Percentiles rank a stretch among this genome's conserved stretches.
Evolutionary conservation across 2,797 vertebrate species (phyloP).

Genomic region (Halcyon smyrnensis): DNA sequence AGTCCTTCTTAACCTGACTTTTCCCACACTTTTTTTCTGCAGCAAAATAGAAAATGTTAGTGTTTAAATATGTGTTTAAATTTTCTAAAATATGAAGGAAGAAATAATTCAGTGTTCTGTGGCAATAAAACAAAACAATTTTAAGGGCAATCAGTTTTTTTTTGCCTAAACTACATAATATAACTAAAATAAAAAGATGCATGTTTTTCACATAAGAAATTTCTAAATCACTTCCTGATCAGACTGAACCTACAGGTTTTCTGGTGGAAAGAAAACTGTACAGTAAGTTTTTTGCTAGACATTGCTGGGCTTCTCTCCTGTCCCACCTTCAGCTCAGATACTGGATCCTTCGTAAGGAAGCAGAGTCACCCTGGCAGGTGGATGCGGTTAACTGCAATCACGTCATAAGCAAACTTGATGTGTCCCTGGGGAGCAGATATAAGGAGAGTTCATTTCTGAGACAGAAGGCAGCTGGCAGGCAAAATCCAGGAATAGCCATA

Average conservation of each 20-base stretch:
- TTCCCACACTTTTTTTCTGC: not conserved
- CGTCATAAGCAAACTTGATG: not conserved
- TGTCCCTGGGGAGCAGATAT: not conserved
- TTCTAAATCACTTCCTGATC: not conserved
- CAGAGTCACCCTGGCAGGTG: conserved; percentile 16
- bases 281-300: not conserved
- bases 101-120: not conserved
- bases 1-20: not conserved
- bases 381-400: not conserved
- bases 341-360: not conserved
- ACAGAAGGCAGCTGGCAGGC: conserved; percentile 28
- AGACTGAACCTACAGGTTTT: not conserved
- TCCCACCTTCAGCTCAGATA: not conserved
- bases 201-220: not conserved
- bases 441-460: conserved; percentile 14
- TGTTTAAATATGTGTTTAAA: conserved; percentile 14
- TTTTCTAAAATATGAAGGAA: conserved; percentile 35
- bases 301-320: not conserved
- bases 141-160: conserved; percentile 6
- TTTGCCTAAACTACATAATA: not conserved
- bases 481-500: not conserved
- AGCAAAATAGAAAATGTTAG: not conserved
- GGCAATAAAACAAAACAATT: conserved; percentile 39
- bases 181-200: not conserved
- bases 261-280: not conserved